Base-by-base conservation (phyloP, 2,113 vertebrate species). In the Gobio gobio region DNA sequence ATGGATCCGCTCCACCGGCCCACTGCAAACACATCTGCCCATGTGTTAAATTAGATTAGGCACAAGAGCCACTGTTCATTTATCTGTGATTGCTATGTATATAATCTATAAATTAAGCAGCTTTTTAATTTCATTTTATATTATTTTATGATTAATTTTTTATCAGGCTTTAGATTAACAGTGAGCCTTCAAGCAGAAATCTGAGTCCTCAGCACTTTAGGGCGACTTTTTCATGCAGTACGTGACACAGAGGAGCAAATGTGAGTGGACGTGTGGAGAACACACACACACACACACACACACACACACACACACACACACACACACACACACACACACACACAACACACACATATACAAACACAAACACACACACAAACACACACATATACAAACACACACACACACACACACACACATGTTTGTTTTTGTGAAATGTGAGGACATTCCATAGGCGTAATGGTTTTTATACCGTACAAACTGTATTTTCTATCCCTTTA, bases 61-160 rank as follows among this genome's bases (percentile, higher is more conserved):
- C 83, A 85, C 75, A 83, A 88, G 87, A 72, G 76, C 82, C 58
- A 70, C 58, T 83, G 89, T 92, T 92, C 90, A 88, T 90, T 88
- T 88, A 72, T 87, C 87, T 13, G 18, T 86, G 89, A 90, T 86
- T 49, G 86, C 83, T 88, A 89, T 80, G 88, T 86, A 88, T 90
- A 87, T 85, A 87, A 89, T 91, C 80, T 85, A 88, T 87, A 90
- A 83, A 88, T 90, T 87, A 86, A 51, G 47, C 83, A 85, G 84
- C 75, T 85, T 89, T 89, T 86, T 90, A 85, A 90, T 89, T 89
- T 87, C 56, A 83, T 86, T 89, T 87, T 68, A 87, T 90, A 89
- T 89, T 90, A 84, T 89, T 90, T 90, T 90, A 90, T 91, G 90
- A 91, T 91, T 89, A 78, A 87, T 89, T 90, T 51, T 83, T 87